A percentile compares a stretch with the other conserved stretches of the same genome.
phyloP scores from a whole-genome alignment of 2,888 invertebrate genomes.

The Sesamia inferens region DNA sequence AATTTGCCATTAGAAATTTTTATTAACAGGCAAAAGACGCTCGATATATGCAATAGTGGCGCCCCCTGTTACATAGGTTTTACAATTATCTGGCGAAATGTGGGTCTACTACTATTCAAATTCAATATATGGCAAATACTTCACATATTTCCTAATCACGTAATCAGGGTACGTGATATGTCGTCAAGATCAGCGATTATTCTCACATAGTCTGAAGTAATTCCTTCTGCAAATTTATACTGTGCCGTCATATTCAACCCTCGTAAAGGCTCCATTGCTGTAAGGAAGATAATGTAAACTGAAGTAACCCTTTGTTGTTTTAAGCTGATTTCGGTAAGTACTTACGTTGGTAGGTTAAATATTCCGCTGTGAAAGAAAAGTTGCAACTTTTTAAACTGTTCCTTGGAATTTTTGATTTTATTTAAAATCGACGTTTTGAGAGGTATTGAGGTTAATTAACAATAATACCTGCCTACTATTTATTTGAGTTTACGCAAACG shows the following conservation, averaged over 20 bases:
- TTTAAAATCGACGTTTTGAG: neutral
- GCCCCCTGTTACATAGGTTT: too few species aligned
- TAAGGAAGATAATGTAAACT: conserved; percentile 66
- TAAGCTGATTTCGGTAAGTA: conserved; percentile 61
- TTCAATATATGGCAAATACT: neutral
- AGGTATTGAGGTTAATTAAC: neutral
- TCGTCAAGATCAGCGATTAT: conserved; percentile 58
- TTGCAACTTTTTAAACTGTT: conserved; percentile 5
- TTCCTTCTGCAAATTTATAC: conserved; percentile 60
- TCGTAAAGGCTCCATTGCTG: conserved; percentile 49
- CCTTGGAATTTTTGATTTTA: neutral
- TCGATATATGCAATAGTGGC: neutral
- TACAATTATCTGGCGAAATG: neutral
- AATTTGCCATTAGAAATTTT: neutral
- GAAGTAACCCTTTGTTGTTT: conserved; percentile 72
- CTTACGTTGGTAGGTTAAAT: conserved; percentile 24
- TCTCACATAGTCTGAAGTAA: conserved; percentile 53
- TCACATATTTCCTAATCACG: conserved; percentile 29
- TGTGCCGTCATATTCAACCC: conserved; percentile 55
- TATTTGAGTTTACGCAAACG: neutral
- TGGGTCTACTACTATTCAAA: neutral
- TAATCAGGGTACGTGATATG: conserved; percentile 59
- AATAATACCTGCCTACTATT: neutral
- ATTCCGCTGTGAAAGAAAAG: conserved; percentile 8
- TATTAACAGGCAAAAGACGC: neutral